Base-by-base conservation (phyloP, 1,140 invertebrate species). In the Phymorhynchus buccinoides region DNA sequence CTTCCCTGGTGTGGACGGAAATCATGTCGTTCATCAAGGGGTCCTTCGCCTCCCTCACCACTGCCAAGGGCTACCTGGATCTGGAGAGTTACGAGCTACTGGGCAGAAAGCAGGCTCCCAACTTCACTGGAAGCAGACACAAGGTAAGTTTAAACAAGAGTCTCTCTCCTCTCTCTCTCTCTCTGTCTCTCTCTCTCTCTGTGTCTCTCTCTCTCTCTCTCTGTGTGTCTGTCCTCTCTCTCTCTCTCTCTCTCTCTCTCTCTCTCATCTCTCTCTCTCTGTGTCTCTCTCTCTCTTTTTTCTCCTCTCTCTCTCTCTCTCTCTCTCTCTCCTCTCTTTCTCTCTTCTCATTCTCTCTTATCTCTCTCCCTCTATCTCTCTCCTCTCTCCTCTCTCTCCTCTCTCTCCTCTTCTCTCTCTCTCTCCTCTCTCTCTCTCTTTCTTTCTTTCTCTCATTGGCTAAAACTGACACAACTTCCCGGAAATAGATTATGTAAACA, bases 1-100 rank as follows among this genome's bases (percentile, higher is more conserved):
- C 91, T 2, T 87, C 87, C 12, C 85, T 91, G 37, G 88, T 91
- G 7, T 92, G 91, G 91, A 91, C 88, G 44, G 91, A 92, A 73
- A 90, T 92, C 73, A 90, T 88, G 84, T 92, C 91, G 18, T 91
- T 92, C 79, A 91, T 92, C 73, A 90, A 90, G 80, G 91, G 91
- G 41, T 92, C 91, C 3, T 89, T 88, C 85, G 90, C 91, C 83
- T 89, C 91, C 7, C 84, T 91, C 48, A 35, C 83, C 4, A 88
- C 86, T 37, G 56, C 83, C 18, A 68, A 35, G 3, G 91, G 91
- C 22, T 88, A 86, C 52, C 84, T 92, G 18, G 66, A 84, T 30
- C 75, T 88, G 56, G 82, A 89, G 16, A 84, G 89, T 39, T 92
- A 92, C 77, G 56, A 88, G 35, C 77, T 88, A 3, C 84, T 92